phyloP scores from a whole-genome alignment of 2,797 vertebrate genomes.

The Clarias pachynema region DNA sequence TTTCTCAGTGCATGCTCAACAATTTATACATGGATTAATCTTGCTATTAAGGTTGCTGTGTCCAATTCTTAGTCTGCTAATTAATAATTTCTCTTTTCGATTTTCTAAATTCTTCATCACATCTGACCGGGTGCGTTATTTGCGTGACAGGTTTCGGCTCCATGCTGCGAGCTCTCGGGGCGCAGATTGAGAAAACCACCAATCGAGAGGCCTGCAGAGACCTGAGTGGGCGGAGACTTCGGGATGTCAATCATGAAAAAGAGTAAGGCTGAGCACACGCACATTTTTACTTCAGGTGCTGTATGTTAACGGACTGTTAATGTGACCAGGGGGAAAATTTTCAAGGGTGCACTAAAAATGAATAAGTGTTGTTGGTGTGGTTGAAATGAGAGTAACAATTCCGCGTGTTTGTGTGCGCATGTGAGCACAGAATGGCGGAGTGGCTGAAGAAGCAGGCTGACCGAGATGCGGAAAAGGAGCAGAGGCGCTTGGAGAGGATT shows the following conservation, averaged over 20 bases:
- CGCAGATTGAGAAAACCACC: slow-evolving; percentile 97
- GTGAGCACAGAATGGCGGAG: slow-evolving; percentile 86
- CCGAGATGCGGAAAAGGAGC: slow-evolving; percentile 90
- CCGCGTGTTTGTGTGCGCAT: background rate
- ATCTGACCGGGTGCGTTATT: too few relatives aligned
- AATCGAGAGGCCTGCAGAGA: slow-evolving; percentile 95
- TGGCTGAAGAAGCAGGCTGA: slow-evolving; percentile 94
- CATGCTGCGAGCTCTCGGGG: slow-evolving; percentile 94
- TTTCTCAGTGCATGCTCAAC: too few relatives aligned
- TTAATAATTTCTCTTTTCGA: too few relatives aligned
- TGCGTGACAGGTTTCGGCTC: slow-evolving; percentile 89
- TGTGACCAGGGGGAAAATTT: background rate
- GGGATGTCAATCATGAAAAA: slow-evolving; percentile 97
- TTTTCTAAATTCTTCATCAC: background rate
- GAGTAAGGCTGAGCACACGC: slow-evolving; percentile 66
- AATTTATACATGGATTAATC: too few relatives aligned
- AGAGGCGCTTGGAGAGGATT: slow-evolving; percentile 84
- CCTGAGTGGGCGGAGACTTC: slow-evolving; percentile 89
- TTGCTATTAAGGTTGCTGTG: too few relatives aligned
- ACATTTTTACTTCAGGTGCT: background rate
- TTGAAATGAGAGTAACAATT: background rate
- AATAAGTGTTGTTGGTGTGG: background rate
- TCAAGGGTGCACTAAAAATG: background rate
- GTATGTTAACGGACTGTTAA: background rate
- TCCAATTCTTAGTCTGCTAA: too few relatives aligned